These are phyloP conservation scores for Panagrolaimus sp. DNA, from an alignment of 1,140 invertebrate genomes.

Conservation along the genomic window DNA sequence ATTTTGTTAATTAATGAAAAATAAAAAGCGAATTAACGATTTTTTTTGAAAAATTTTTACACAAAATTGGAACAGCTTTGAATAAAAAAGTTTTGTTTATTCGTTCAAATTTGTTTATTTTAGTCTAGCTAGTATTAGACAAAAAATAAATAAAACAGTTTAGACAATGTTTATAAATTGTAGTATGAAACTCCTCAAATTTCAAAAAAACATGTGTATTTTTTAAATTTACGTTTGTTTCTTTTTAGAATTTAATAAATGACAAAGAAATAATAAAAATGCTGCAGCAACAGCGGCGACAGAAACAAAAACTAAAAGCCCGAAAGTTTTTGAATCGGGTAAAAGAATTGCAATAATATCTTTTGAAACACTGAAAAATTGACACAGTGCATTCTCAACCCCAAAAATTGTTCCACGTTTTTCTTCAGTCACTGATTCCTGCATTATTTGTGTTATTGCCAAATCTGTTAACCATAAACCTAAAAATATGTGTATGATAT, in stretches of 20 bases:
- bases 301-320: constrained; percentile 18
- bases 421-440: constrained; percentile 19
- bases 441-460: constrained; percentile 27
- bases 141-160: too few species aligned
- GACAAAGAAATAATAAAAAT: not conserved
- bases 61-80: too few species aligned
- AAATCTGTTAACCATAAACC: constrained; percentile 27
- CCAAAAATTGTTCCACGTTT: constrained; percentile 20
- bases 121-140: too few species aligned
- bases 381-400: constrained; percentile 17
- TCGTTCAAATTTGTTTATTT: too few species aligned
- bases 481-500: not conserved
- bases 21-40: too few species aligned
- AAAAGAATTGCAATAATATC: constrained; percentile 16
- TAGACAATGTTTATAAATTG: too few species aligned
- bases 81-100: too few species aligned
- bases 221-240: too few species aligned
- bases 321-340: constrained; percentile 22
- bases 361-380: constrained; percentile 19
- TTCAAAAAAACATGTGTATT: too few species aligned
- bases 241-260: not conserved
- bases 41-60: too few species aligned
- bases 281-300: not conserved
- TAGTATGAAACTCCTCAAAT: too few species aligned
- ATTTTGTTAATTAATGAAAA: too few species aligned